Percentiles rank a stretch among this genome's conserved stretches.
These are phyloP conservation scores for Synanceia verrucosa DNA, from an alignment of 2,797 vertebrate genomes.

Conservation along the genomic window DNA sequence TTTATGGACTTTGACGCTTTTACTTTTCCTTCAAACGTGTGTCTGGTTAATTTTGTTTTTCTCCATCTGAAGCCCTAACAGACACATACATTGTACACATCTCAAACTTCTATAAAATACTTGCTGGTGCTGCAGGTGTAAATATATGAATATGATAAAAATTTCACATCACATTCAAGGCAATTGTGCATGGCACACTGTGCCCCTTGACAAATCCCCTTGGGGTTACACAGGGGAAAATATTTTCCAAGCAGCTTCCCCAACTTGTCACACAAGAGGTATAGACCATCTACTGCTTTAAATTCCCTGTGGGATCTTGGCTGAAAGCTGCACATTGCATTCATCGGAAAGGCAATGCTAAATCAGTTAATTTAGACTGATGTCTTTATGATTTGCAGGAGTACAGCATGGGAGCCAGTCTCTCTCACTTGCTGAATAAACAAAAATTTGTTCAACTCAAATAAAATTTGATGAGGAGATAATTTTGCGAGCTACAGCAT, in stretches of 20 bases:
- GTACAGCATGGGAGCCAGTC: constrained; percentile 51
- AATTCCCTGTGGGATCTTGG: constrained; percentile 48
- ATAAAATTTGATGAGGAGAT: constrained; percentile 82
- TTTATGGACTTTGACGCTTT: constrained; percentile 77
- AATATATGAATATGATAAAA: constrained; percentile 74
- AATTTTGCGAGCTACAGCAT: constrained; percentile 74
- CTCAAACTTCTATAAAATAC: constrained; percentile 64
- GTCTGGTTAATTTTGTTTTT: constrained; percentile 60
- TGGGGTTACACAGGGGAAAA: constrained; percentile 24
- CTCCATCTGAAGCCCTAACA: constrained; percentile 53
- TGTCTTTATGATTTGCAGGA: constrained; percentile 73
- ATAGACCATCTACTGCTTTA: constrained; percentile 51
- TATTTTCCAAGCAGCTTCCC: constrained; percentile 59
- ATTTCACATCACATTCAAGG: constrained; percentile 53
- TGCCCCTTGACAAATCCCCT: constrained; percentile 53
- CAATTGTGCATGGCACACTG: constrained; percentile 54
- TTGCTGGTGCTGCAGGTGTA: constrained; percentile 66
- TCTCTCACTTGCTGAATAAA: constrained; percentile 68
- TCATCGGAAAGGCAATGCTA: constrained; percentile 52
- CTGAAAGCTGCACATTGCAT: constrained; percentile 44
- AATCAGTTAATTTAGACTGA: constrained; percentile 69
- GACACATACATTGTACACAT: constrained; percentile 48
- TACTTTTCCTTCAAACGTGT: constrained; percentile 77
- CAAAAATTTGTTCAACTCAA: constrained; percentile 72
- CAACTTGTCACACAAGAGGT: constrained; percentile 66